phyloP scores from a whole-genome alignment of 2,888 invertebrate species.

The Amphimallon solstitiale region DNA sequence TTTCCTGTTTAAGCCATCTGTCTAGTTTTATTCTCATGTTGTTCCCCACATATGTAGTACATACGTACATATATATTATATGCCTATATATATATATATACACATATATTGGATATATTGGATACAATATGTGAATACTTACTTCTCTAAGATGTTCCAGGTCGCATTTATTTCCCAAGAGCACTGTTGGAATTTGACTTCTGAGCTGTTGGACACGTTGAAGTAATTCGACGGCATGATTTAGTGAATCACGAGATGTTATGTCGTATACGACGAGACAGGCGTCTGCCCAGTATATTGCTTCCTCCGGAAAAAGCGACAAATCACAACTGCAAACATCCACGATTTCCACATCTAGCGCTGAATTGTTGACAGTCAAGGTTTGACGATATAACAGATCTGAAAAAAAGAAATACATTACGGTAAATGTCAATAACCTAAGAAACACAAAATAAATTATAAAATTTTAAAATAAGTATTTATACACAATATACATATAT shows the following conservation, averaged over 20 bases:
- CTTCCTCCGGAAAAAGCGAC: conserved; percentile 65
- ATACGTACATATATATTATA: too few species aligned
- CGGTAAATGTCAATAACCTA: background rate
- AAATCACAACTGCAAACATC: conserved; percentile 77
- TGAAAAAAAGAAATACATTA: conserved; percentile 64
- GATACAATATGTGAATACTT: conserved; percentile 43
- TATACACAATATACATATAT: too few species aligned
- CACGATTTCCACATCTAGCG: conserved; percentile 80
- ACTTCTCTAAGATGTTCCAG: conserved; percentile 82
- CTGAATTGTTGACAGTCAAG: conserved; percentile 76
- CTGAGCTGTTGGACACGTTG: conserved; percentile 67
- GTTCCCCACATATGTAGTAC: too few species aligned
- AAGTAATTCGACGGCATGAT: conserved; percentile 74
- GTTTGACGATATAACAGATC: conserved; percentile 82
- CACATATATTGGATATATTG: background rate
- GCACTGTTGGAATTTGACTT: conserved; percentile 67
- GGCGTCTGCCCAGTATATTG: conserved; percentile 82
- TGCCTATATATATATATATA: background rate
- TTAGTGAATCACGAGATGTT: conserved; percentile 76
- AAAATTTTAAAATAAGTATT: background rate
- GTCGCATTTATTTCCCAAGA: conserved; percentile 84
- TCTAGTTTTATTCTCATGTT: too few species aligned
- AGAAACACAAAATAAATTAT: conserved; percentile 11
- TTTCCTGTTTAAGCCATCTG: too few species aligned
- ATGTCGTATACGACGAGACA: conserved; percentile 82